Evolutionary conservation across 2,888 invertebrate species (phyloP).

Genomic region (Dorcus parallelipipedus): DNA sequence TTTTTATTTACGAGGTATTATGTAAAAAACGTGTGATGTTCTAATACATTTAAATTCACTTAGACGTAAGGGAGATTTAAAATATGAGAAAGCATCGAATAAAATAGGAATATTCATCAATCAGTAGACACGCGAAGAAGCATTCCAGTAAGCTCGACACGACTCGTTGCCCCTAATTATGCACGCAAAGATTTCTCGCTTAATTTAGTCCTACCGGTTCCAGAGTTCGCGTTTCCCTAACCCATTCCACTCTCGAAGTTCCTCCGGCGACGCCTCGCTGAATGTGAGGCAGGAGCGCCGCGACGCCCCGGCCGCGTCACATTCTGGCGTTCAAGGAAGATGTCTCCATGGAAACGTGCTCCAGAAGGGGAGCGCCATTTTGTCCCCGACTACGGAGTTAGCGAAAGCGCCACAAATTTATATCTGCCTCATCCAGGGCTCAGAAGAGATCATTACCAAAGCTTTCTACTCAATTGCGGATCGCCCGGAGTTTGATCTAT

Average conservation of each 20-base stretch:
- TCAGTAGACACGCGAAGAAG: conserved; percentile 15
- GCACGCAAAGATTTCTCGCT: conserved; percentile 50
- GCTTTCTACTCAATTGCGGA: conserved; percentile 54
- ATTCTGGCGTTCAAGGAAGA: conserved; percentile 40
- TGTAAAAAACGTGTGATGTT: conserved; percentile 13
- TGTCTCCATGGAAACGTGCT: conserved; percentile 47
- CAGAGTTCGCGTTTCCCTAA: conserved; percentile 34
- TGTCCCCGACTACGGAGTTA: conserved; percentile 45
- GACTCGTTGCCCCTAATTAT: conserved; percentile 51
- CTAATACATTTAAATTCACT: conserved; percentile 19
- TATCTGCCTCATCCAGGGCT: conserved; percentile 52
- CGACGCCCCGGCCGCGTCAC: conserved; percentile 29
- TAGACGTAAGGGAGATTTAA: conserved; percentile 16
- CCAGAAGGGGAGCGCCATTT: conserved; percentile 43
- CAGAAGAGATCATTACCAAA: conserved; percentile 53
- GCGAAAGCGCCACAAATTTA: conserved; percentile 52
- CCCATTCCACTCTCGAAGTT: conserved; percentile 27
- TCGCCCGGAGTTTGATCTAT: conserved; percentile 52
- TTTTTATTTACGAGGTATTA: neutral
- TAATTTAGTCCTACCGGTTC: conserved; percentile 49
- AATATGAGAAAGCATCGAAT: conserved; percentile 14
- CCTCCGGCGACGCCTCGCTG: conserved; percentile 35
- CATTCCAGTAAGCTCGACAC: conserved; percentile 40
- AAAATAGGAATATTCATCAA: conserved; percentile 23
- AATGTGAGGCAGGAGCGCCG: conserved; percentile 32